Evolutionary conservation across 23 tunicate species (phyloP).

Genomic region (Clavelina lepadiformis): DNA sequence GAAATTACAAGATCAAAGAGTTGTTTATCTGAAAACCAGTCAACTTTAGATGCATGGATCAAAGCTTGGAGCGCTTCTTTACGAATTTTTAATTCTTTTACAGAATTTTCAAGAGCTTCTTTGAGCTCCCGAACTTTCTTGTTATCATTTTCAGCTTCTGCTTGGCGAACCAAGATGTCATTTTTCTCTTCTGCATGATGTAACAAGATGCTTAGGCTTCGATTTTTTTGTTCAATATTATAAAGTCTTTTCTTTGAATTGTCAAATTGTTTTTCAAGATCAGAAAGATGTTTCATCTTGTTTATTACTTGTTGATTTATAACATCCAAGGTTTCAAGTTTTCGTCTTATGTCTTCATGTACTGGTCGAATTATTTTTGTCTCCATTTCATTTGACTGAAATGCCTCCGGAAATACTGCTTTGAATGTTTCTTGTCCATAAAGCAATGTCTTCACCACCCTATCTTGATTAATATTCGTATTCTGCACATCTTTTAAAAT

Average conservation of each 20-base stretch:
- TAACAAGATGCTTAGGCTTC: conserved; percentile 1
- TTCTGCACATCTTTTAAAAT: no score
- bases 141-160: conserved; percentile 15
- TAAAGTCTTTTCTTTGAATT: conserved; percentile 4
- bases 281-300: background rate
- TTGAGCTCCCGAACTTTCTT: background rate
- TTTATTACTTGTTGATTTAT: background rate
- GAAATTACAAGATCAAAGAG: conserved; percentile 8
- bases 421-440: no score
- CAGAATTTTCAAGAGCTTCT: conserved; percentile 4
- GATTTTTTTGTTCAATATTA: conserved; percentile 7
- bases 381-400: no score
- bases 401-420: no score
- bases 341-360: no score
- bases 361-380: no score
- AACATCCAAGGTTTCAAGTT: background rate
- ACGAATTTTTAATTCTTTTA: conserved; percentile 25
- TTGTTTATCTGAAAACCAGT: conserved; percentile 30
- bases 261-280: background rate
- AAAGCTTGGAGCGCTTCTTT: conserved; percentile 11
- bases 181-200: conserved; percentile 7
- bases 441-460: no score
- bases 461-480: no score
- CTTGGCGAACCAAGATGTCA: background rate
- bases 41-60: conserved; percentile 30